Evolutionary conservation across 2,797 vertebrate genomes (phyloP).

Genomic region (Gallinago stenura): DNA sequence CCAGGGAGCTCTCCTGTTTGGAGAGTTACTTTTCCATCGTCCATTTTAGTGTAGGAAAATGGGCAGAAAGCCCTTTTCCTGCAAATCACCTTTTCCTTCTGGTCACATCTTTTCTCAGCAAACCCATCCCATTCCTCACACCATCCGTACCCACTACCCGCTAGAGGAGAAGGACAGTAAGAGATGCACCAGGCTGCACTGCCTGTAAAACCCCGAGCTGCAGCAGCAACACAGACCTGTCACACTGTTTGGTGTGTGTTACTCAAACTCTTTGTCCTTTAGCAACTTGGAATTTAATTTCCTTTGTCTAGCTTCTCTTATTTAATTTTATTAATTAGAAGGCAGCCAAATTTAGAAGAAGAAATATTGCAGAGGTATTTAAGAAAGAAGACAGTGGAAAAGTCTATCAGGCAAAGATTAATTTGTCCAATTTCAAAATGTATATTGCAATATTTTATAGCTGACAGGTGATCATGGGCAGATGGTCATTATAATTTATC

Average conservation of each 20-base stretch:
- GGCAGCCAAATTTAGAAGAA: constrained; percentile 42
- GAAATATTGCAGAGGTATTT: constrained; percentile 36
- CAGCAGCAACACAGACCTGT: not conserved
- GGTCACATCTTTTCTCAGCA: not conserved
- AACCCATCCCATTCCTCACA: not conserved
- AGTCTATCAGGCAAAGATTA: constrained; percentile 59
- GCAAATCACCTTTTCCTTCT: not conserved
- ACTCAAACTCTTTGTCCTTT: constrained; percentile 9
- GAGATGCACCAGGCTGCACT: not conserved
- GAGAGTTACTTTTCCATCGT: not conserved
- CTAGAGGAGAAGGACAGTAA: not conserved
- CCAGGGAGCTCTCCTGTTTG: not conserved
- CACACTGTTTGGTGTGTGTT: not conserved
- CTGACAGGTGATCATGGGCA: constrained; percentile 67
- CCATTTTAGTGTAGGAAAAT: not conserved
- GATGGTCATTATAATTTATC: constrained; percentile 69
- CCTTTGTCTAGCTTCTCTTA: constrained; percentile 18
- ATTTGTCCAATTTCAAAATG: constrained; percentile 69
- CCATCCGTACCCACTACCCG: fast-evolving
- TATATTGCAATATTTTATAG: constrained; percentile 69
- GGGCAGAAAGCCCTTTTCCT: not conserved
- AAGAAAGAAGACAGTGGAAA: constrained; percentile 40
- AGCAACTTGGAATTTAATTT: constrained; percentile 12
- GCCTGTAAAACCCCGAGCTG: not conserved
- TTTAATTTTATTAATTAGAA: constrained; percentile 57